A percentile compares a stretch with the other conserved stretches of the same genome.
Evolutionary conservation across 2,113 vertebrate genomes (phyloP).

Genomic region (Cavia aperea): DNA sequence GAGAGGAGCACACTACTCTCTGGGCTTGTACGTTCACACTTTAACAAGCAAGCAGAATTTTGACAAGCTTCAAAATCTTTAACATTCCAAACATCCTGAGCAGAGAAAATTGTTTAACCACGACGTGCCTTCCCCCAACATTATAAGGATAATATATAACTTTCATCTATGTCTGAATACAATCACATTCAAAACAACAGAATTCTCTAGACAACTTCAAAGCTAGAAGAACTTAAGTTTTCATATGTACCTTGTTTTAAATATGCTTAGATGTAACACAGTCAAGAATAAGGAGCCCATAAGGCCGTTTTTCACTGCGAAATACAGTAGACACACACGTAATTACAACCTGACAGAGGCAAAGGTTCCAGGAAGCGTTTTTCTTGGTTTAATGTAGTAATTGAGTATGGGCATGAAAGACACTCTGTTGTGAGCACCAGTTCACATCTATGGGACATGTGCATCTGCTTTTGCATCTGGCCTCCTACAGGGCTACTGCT

Average conservation of each 20-base stretch:
- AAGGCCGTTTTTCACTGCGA: conserved; percentile 69
- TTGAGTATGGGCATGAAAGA: conserved; percentile 20
- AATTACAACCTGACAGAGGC: conserved; percentile 76
- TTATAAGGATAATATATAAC: conserved; percentile 75
- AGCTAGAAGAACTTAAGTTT: conserved; percentile 71
- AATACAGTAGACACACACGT: conserved; percentile 70
- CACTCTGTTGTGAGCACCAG: conserved; percentile 68
- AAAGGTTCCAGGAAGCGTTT: conserved; percentile 64
- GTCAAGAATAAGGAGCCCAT: conserved; percentile 66
- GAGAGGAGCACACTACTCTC: too few species aligned
- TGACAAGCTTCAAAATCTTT: conserved; percentile 27
- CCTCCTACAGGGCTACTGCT: neutral
- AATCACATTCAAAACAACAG: conserved; percentile 74
- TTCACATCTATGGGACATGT: neutral
- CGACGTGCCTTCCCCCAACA: conserved; percentile 75
- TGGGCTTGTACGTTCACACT: neutral
- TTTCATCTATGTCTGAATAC: conserved; percentile 76
- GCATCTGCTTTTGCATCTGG: neutral
- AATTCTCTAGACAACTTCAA: conserved; percentile 72
- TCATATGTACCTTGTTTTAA: conserved; percentile 53
- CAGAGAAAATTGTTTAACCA: conserved; percentile 69
- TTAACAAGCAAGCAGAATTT: neutral
- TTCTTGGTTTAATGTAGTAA: conserved; percentile 65
- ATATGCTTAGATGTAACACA: conserved; percentile 73
- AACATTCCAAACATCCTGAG: conserved; percentile 74